Evolutionary conservation across 2,113 vertebrate genomes (phyloP), one percentile per base, ranked within the genome.

Genomic region (Thunnus maccoyii): DNA sequence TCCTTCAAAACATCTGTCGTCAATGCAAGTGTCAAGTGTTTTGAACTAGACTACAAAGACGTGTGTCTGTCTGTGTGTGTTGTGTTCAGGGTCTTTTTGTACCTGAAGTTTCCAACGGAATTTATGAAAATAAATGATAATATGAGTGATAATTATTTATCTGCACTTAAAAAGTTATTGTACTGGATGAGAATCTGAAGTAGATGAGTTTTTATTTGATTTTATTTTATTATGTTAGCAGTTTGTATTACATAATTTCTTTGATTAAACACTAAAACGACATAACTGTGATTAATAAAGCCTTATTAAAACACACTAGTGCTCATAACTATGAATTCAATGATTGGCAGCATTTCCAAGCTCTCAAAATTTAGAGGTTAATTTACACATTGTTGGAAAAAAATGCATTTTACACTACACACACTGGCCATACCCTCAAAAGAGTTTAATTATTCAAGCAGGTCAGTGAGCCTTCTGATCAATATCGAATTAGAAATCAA

Each of bases 401-500:
- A 69, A 86, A 90, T 61, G 61, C 78, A 76, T 68, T 44, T 50
- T 20, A 20, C n/a, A 70, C 54, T 47, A 61, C 47, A 55, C 27
- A 8, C 27, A 52, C 50, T 46, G 25, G 54, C 70, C 27, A 69
- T 51, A 74, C 58, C 72, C 46, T 78, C 61, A 18, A 63, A 47
- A 70, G 15, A 11, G 62, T 70, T 91, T 41, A 76, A 89, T 92
- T 88, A 92, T 88, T 91, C 48, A 88, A 36, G 60, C 41, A 2
- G 82, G 76, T 88, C 82, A 74, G 78, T 1, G 1, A 84, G 76
- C 32, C 55, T 63, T 52, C 2, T 2, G 36, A 91, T 89, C 90
- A 88, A 86, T 64, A 56, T 73, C 77, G 88, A 86, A 88, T 91
- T 80, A 82, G 66, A 89, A 90, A 89, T 90, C 75, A 85, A 92